Evolutionary conservation across 2,113 vertebrate genomes (phyloP).

Genomic region (Cyprinus carpio): DNA sequence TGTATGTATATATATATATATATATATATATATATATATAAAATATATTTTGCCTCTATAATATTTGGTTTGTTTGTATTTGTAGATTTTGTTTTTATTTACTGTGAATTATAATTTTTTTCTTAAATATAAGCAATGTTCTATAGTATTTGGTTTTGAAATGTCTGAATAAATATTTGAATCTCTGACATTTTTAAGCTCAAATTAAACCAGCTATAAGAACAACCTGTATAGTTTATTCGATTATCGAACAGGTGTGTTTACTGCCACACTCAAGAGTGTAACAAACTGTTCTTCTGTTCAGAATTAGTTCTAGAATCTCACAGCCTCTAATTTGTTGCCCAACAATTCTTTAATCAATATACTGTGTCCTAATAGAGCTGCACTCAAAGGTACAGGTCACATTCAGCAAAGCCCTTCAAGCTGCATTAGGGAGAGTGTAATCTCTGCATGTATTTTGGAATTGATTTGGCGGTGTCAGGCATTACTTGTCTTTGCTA

Average conservation of each 20-base stretch:
- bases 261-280: neutral
- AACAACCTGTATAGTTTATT: neutral
- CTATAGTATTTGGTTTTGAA: no score
- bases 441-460: constrained; percentile 67
- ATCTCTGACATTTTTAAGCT: no score
- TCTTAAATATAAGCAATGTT: no score
- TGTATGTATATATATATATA: no score
- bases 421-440: constrained; percentile 58
- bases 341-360: no score
- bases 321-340: neutral
- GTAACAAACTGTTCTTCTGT: neutral
- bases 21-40: no score
- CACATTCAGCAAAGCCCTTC: neutral
- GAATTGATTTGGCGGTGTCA: constrained; percentile 73
- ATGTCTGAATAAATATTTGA: no score
- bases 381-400: constrained; percentile 59
- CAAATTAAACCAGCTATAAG: neutral
- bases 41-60: no score
- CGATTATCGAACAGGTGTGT: no score
- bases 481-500: constrained; percentile 68
- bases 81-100: no score
- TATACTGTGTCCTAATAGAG: neutral
- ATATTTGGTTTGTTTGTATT: no score
- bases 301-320: constrained; percentile 6
- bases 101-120: no score